Evolutionary conservation across 1,140 invertebrate species (phyloP).

Genomic region (Camponotus vicinus): DNA sequence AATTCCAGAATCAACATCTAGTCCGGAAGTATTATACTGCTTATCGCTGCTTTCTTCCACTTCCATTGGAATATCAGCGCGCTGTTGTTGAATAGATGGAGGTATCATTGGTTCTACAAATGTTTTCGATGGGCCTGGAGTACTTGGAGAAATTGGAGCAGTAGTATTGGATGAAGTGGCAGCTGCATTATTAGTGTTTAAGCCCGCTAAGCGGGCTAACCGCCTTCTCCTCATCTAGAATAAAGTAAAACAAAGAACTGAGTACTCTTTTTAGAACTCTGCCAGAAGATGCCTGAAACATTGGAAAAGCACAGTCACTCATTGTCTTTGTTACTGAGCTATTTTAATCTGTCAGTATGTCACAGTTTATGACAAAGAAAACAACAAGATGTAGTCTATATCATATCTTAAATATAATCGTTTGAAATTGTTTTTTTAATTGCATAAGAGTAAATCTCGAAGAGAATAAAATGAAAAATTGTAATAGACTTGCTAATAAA

Average conservation of each 20-base stretch:
- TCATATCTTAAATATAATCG: slow-evolving; percentile 10
- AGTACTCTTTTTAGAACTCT: neutral
- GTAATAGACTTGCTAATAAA: neutral
- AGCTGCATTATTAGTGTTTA: slow-evolving; percentile 78
- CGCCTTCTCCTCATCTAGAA: slow-evolving; percentile 90
- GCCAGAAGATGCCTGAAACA: neutral
- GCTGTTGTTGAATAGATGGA: slow-evolving; percentile 78
- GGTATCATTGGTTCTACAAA: slow-evolving; percentile 77
- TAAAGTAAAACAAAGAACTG: slow-evolving; percentile 48
- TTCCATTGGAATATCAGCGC: slow-evolving; percentile 86
- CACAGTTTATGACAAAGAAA: neutral
- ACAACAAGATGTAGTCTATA: neutral
- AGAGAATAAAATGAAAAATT: neutral
- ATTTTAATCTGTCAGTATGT: slow-evolving; percentile 18
- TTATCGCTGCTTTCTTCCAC: slow-evolving; percentile 87
- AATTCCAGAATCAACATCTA: slow-evolving; percentile 91
- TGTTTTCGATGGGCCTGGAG: slow-evolving; percentile 80
- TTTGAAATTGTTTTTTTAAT: neutral
- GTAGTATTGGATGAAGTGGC: slow-evolving; percentile 61
- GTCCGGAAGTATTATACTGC: slow-evolving; percentile 85
- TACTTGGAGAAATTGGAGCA: slow-evolving; percentile 73
- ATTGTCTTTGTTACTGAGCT: slow-evolving; percentile 28
- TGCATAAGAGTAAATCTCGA: neutral
- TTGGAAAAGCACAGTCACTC: neutral
- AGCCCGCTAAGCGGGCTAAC: slow-evolving; percentile 88